These are phyloP conservation scores for Etheostoma nigrum DNA, from an alignment of 2,797 vertebrate species.

Conservation along the genomic window DNA sequence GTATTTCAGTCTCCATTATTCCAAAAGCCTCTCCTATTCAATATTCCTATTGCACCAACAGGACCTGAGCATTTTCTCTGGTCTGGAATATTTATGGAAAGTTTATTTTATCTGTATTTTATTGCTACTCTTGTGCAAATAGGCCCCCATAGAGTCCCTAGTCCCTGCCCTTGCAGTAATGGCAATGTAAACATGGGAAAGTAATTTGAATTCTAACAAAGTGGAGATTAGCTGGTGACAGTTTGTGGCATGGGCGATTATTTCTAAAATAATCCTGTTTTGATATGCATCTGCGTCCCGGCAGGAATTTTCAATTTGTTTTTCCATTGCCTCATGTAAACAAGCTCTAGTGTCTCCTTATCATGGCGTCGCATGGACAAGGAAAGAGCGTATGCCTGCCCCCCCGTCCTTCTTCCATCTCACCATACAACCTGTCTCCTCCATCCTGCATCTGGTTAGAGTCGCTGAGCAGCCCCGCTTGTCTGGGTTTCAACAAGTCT, in stretches of 20 bases:
- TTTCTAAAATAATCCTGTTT: constrained; percentile 91
- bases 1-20: constrained; percentile 68
- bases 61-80: constrained; percentile 78
- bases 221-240: constrained; percentile 88
- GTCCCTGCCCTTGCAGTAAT: constrained; percentile 84
- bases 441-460: constrained; percentile 76
- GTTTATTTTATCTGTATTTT: constrained; percentile 85
- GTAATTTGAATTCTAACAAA: constrained; percentile 91
- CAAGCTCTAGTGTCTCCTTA: constrained; percentile 89
- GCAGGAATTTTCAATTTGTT: constrained; percentile 91
- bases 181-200: constrained; percentile 87
- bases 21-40: constrained; percentile 72
- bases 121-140: constrained; percentile 85
- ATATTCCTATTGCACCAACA: constrained; percentile 71
- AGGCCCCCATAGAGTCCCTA: constrained; percentile 78
- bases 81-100: constrained; percentile 82
- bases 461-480: constrained; percentile 78
- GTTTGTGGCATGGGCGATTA: constrained; percentile 87
- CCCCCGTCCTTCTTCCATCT: constrained; percentile 61
- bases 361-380: constrained; percentile 83
- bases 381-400: constrained; percentile 76
- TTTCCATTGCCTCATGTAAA: constrained; percentile 89
- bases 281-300: constrained; percentile 90
- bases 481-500: constrained; percentile 88
- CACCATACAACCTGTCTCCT: constrained; percentile 75